Evolutionary conservation across 2,113 vertebrate species (phyloP).

Genomic region (Salminus brasiliensis): DNA sequence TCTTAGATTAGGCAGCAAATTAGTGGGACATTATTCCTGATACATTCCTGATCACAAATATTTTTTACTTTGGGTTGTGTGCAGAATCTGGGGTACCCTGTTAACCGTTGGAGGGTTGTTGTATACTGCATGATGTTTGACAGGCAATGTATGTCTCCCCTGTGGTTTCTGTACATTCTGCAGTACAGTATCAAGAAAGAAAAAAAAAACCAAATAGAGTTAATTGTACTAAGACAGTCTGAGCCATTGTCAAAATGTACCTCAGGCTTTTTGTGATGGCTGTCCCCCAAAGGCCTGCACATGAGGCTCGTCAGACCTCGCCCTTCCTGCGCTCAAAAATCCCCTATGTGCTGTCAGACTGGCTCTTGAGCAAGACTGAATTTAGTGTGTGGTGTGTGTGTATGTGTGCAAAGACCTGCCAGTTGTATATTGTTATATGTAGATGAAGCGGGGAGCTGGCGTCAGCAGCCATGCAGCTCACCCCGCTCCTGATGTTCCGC

Average conservation of each 20-base stretch:
- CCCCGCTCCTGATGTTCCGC: constrained; percentile 62
- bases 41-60: too few relatives aligned
- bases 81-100: too few relatives aligned
- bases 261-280: constrained; percentile 22
- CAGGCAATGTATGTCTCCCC: too few relatives aligned
- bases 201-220: constrained; percentile 12
- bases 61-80: too few relatives aligned
- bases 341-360: constrained; percentile 12
- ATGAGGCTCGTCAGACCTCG: constrained; percentile 24
- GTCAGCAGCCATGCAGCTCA: constrained; percentile 45
- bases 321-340: constrained; percentile 25
- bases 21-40: too few relatives aligned
- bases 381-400: constrained; percentile 55
- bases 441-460: constrained; percentile 60
- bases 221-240: constrained; percentile 42
- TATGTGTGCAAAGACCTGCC: constrained; percentile 59
- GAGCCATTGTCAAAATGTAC: constrained; percentile 26
- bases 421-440: constrained; percentile 73
- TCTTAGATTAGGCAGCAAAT: too few relatives aligned
- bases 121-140: too few relatives aligned
- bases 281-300: constrained; percentile 42
- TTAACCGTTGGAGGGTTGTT: too few relatives aligned
- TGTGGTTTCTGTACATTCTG: background rate
- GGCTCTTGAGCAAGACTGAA: constrained; percentile 60
- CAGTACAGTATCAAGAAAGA: constrained; percentile 11